Base-by-base conservation (phyloP, 1,140 invertebrate genomes). In the Drosophila tani region DNA sequence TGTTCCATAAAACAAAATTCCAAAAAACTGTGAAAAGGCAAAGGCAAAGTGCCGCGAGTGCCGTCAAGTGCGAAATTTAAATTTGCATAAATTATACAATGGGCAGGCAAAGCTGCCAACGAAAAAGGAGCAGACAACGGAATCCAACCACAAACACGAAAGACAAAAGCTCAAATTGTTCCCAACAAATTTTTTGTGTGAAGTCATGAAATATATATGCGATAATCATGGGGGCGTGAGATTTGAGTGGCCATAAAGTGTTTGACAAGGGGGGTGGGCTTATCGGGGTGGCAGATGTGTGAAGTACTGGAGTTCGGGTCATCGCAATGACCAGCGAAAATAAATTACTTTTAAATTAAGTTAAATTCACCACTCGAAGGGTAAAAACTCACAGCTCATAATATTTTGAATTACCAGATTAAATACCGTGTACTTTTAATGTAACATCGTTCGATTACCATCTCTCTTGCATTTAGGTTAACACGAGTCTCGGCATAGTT, bases 51-150 rank as follows among this genome's bases (percentile, higher is more conserved):
- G 70, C 70, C 70, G 70, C 70, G 68, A 73, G 70, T 74, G 70
- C 70, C 70, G 70, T 74, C 70, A 74, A 74, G 70, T 73, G 70
- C 70, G 70, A 74, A 73, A 74, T 74, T 73, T 74, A 74, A 74
- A 74, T 74, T 74, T 74, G 70, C 70, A 74, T 74, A 74, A 74
- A 74, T 74, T 74, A 74, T 74, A 73, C 70, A 74, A 74, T 74
- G 70, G 70, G n/a, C 70, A 73, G 68, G 21, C 70, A 73, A 55
- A 60, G 38, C 55, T 29, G 46, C 38, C n/a, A 50, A 71, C n/a
- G 24, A 51, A 69, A 70, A 70, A 56, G 51, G 35, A 27, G 12
- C 19, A 38, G 67, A 40, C 69, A 73, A 50, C 32, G 45, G 19
- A 55, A 70, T 45, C 65, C 67, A 70, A 68, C 70, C 67, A 51